Evolutionary conservation across 2,113 vertebrate genomes (phyloP), one percentile per base, ranked within the genome.

Genomic region (Solea senegalensis): DNA sequence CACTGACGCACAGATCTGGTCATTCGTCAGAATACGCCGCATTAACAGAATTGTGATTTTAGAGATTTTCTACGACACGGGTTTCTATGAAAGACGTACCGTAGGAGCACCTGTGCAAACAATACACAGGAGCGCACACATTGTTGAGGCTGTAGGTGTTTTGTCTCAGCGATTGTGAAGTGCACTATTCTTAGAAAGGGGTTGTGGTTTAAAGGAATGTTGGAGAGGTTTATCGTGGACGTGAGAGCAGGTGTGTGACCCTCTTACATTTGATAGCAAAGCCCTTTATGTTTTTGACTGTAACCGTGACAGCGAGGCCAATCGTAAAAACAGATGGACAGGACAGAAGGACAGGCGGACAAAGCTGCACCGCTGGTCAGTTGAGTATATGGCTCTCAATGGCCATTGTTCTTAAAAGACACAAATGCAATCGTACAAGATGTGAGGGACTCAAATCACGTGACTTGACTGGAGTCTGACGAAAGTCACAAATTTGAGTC

Each of bases 101-200:
- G 34, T 34, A 34, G 34, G 34, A 11, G 55, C 76, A 86, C 76
- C 82, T 76, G 81, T n/a, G 27, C 53, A 79, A 82, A 80, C 46
- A 64, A 53, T 39, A 62, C 49, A 80, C 45, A 14, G n/a, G 51
- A 28, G 67, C 43, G 10, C 34, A 80, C 66, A 62, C 50, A 56
- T 9, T 73, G 83, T 89, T 89, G 71, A 77, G 82, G 69, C 85
- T 89, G 62, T 57, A 64, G 65, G 59, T 86, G 77, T 90, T 88
- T 69, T 83, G 83, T 86, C 82, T 88, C 14, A 6, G 46, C 44
- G 77, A 81, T 76, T 51, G 56, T 76, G 16, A 68, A 55, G 9
- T 26, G 62, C 46, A 74, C 78, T 86, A 84, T 51, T 72, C 57
- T 82, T 85, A 68, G 57, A 64, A 75, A 3, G 14, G 39, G 28